Conservation (phyloP, 2,797 vertebrate species). For the Anisognathus igniventris region DNA sequence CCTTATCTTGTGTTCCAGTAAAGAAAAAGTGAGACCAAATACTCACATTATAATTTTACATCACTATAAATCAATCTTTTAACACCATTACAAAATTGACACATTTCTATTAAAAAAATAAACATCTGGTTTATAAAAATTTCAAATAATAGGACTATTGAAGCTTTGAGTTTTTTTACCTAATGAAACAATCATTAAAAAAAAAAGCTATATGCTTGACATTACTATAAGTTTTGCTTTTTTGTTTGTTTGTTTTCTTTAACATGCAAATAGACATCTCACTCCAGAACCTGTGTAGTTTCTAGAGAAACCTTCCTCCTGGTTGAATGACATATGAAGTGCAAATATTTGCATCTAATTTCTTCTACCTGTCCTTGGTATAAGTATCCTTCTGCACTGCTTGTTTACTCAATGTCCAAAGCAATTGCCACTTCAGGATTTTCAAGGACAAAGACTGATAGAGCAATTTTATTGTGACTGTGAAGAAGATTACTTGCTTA, state of each 20-base stretch:
- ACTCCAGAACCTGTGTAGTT: not conserved
- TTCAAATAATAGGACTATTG: not conserved
- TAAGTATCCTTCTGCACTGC: not conserved
- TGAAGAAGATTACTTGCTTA: not conserved
- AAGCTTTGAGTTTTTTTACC: not conserved
- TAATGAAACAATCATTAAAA: not conserved
- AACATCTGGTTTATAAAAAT: not conserved
- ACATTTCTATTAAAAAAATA: not conserved
- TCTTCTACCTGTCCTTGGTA: constrained; percentile 6
- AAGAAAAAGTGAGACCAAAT: not conserved
- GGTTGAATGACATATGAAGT: constrained; percentile 5
- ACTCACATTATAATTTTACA: not conserved
- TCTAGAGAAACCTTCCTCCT: not conserved
- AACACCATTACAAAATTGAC: not conserved
- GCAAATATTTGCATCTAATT: constrained; percentile 36
- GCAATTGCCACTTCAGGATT: constrained; percentile 4
- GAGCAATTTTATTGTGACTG: not conserved
- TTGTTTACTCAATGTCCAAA: constrained; percentile 29
- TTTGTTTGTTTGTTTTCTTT: not conserved
- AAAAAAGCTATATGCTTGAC: not conserved
- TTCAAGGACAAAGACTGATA: constrained; percentile 10
- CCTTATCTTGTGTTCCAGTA: not conserved
- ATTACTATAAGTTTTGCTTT: not conserved
- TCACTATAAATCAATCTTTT: not conserved
- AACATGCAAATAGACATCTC: not conserved